Percentiles rank a stretch among this genome's conserved stretches.
Conservation (phyloP, 1,140 invertebrate species). For the Drosophila suzukii region DNA sequence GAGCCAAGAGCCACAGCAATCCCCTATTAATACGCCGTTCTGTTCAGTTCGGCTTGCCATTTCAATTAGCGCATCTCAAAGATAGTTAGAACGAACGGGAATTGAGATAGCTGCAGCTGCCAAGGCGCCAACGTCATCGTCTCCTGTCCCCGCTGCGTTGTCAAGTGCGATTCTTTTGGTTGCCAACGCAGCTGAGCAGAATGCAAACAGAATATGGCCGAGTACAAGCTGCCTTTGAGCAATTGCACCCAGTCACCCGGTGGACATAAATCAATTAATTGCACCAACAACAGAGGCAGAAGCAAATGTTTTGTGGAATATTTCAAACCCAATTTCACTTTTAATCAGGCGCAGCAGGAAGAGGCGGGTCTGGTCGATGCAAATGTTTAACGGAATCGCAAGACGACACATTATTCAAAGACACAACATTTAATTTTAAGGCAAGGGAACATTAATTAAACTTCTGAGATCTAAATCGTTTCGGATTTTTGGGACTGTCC, state of each 20-base stretch:
- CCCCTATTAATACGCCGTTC: constrained; percentile 40
- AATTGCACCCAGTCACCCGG: constrained; percentile 40
- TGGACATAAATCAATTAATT: constrained; percentile 59
- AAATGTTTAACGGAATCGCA: not conserved
- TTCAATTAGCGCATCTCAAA: constrained; percentile 67
- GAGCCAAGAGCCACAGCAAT: constrained; percentile 54
- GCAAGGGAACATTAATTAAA: not conserved
- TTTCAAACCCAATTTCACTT: constrained; percentile 43
- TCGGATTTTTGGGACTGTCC: too few relatives aligned
- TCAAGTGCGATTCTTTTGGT: constrained; percentile 59
- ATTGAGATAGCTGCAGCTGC: constrained; percentile 3
- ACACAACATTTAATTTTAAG: not conserved
- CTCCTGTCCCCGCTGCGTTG: constrained; percentile 11
- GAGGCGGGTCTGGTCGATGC: not conserved
- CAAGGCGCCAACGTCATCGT: constrained; percentile 6
- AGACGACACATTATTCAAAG: not conserved
- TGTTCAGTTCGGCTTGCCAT: constrained; percentile 36
- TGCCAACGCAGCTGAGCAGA: constrained; percentile 41
- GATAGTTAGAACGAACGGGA: constrained; percentile 54
- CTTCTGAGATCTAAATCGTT: too few relatives aligned
- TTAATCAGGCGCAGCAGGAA: constrained; percentile 20
- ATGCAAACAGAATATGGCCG: not conserved
- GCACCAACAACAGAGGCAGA: constrained; percentile 12
- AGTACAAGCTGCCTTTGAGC: constrained; percentile 5
- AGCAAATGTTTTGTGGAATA: constrained; percentile 21